Percentiles rank a stretch among this genome's conserved stretches.
phyloP scores from a whole-genome alignment of 2,797 vertebrate species.

The Taenioides sp. region DNA sequence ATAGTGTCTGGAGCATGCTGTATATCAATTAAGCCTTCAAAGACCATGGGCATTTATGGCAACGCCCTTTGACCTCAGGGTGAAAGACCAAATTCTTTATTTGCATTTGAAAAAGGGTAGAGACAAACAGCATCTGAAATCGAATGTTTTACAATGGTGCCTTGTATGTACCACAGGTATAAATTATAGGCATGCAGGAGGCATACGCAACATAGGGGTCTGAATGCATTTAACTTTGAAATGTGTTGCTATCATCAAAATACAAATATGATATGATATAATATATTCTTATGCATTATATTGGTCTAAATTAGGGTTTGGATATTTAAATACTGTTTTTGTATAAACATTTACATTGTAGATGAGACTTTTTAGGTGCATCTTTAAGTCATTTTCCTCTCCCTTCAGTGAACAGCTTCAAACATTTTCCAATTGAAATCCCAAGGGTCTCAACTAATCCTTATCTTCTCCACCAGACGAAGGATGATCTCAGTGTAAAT shows the following conservation, averaged over 20 bases:
- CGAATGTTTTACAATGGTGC: constrained; percentile 18
- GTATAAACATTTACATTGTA: background rate
- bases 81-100: constrained; percentile 67
- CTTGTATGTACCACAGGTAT: background rate
- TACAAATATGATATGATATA: too few relatives aligned
- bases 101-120: constrained; percentile 65
- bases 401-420: constrained; percentile 78
- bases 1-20: constrained; percentile 65
- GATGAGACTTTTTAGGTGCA: background rate
- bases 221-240: too few relatives aligned
- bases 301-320: too few relatives aligned
- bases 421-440: constrained; percentile 66
- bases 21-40: constrained; percentile 80
- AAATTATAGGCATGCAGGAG: background rate
- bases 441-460: constrained; percentile 76
- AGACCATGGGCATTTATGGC: constrained; percentile 67
- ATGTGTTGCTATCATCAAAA: background rate
- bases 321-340: background rate
- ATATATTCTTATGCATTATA: too few relatives aligned
- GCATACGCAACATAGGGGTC: constrained; percentile 2
- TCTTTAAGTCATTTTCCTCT: constrained; percentile 61
- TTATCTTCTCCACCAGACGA: constrained; percentile 77
- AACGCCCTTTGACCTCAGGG: constrained; percentile 70
- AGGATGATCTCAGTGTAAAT: constrained; percentile 80
- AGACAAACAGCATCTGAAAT: constrained; percentile 48